Evolutionary conservation across 2,888 invertebrate genomes (phyloP), one percentile per base, ranked within the genome.

Genomic region (Troides oblongomaculatus): DNA sequence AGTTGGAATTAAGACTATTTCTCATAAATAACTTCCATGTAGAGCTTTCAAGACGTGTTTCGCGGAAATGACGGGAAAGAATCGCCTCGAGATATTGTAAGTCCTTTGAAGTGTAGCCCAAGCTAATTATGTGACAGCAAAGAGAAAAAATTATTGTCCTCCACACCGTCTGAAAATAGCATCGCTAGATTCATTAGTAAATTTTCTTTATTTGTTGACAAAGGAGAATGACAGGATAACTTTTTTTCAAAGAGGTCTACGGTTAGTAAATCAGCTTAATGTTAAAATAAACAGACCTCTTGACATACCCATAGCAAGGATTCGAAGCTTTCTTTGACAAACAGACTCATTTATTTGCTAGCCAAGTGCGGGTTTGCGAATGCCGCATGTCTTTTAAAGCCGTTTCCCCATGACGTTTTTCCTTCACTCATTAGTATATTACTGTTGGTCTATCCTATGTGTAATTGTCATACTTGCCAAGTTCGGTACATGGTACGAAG

Each of bases 1-100:
- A 3, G 6, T 23, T 8, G 50, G 14, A 14, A 36, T 66, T 57
- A 36, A 62, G 25, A 25, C 25, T 18, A 46, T 78, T 76, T 72
- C 74, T 74, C 71, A 74, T 64, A 71, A 73, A 71, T 75, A 76
- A 75, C 75, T 68, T 73, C 75, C 72, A 76, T 78, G 79, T 77
- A 75, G 74, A 23, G 72, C 71, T 75, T 80, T 77, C 74, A 75
- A 79, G 81, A 77, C 69, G 72, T 64, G 72, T 76, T 76, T 74
- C 70, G 72, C 70, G 73, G 73, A 74, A 78, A 74, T 72, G 68
- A 69, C 57, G 72, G 64, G 69, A 71, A 74, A 63, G 46, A 68
- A 68, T 65, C 72, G 74, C 74, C 73, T 62, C 62, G 36, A 72
- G 75, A 72, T 71, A 76, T 74, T 72, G 66, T 70, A 61, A 62